These are phyloP conservation scores for Agrotis clavis DNA, from an alignment of 2,888 invertebrate species.

Conservation along the genomic window DNA sequence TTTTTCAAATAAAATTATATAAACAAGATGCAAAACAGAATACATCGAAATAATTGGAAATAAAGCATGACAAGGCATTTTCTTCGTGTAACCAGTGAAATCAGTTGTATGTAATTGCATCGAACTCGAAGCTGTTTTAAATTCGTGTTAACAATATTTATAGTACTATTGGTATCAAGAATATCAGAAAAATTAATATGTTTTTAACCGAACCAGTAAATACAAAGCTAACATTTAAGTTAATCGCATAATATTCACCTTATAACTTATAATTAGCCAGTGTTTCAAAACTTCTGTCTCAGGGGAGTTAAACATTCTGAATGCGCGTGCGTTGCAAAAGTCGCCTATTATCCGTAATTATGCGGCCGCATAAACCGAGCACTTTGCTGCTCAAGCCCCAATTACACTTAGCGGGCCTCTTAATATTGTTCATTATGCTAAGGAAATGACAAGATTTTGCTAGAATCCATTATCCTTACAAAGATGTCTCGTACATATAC, in stretches of 20 bases:
- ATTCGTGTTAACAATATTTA: neutral
- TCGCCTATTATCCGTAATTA: constrained; percentile 88
- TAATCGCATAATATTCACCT: constrained; percentile 76
- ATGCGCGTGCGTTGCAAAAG: constrained; percentile 87
- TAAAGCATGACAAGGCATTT: neutral
- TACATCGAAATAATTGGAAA: neutral
- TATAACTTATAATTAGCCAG: constrained; percentile 77
- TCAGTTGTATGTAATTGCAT: neutral
- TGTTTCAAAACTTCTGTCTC: constrained; percentile 85
- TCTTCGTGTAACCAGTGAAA: neutral
- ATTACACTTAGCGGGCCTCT: constrained; percentile 86
- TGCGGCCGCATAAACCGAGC: constrained; percentile 87
- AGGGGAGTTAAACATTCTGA: constrained; percentile 83
- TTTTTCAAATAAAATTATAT: neutral
- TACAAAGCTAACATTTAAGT: constrained; percentile 71
- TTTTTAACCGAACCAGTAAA: constrained; percentile 42
- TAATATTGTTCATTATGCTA: constrained; percentile 89
- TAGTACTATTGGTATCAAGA: neutral
- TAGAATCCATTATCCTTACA: constrained; percentile 84
- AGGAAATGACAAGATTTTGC: constrained; percentile 87
- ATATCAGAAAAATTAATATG: constrained; percentile 4
- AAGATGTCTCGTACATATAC: constrained; percentile 62
- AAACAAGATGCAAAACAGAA: neutral
- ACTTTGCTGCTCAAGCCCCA: constrained; percentile 85
- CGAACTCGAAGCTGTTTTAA: neutral